A percentile compares a stretch with the other conserved stretches of the same genome.
Evolutionary conservation across 2,113 vertebrate genomes (phyloP).

Genomic region (Sorex fumeus): DNA sequence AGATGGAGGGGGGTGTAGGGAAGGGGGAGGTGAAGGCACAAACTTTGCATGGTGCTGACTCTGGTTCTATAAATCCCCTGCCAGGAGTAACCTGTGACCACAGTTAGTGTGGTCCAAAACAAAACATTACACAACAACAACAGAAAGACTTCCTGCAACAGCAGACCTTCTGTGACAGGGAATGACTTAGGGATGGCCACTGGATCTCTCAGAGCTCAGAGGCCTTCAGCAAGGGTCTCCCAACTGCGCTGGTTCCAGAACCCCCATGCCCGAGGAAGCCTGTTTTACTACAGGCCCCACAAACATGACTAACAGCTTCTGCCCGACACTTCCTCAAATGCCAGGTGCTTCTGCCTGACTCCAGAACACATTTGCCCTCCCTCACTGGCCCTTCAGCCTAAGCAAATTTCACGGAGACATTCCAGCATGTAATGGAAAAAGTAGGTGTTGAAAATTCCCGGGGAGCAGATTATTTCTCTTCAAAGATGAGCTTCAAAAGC

Average conservation of each 20-base stretch:
- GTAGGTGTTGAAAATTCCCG: constrained; percentile 63
- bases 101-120: no score
- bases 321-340: constrained; percentile 49
- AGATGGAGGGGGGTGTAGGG: no score
- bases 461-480: constrained; percentile 64
- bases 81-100: no score
- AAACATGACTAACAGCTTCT: neutral
- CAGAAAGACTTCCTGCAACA: neutral
- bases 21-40: no score
- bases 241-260: neutral
- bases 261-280: neutral
- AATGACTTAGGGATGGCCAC: neutral
- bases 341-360: constrained; percentile 61
- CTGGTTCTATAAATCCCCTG: no score
- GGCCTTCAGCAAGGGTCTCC: neutral
- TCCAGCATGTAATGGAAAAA: constrained; percentile 67
- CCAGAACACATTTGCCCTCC: constrained; percentile 63
- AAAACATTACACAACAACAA: no score
- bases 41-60: no score
- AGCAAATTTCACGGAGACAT: constrained; percentile 63
- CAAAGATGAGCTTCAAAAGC: neutral
- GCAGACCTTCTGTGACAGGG: constrained; percentile 31
- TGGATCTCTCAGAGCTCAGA: neutral
- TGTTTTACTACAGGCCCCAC: no score
- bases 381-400: constrained; percentile 35